Evolutionary conservation across 2,797 vertebrate species (phyloP).

Genomic region (Enteromius radiatus): DNA sequence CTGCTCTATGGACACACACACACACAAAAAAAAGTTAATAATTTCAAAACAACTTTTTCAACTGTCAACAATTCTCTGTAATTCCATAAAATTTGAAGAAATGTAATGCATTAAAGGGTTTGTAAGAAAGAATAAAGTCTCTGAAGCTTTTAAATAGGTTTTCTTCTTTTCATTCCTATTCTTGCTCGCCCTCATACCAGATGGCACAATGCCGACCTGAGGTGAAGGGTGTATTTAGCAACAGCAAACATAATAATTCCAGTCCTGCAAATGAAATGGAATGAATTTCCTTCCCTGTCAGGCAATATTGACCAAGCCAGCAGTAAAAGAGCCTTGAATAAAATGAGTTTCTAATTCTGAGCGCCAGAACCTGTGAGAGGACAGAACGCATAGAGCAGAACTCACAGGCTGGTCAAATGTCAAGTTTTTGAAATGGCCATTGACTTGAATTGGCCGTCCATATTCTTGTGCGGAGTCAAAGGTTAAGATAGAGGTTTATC

Average conservation of each 20-base stretch:
- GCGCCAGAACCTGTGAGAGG: slow-evolving; percentile 56
- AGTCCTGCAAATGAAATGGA: slow-evolving; percentile 52
- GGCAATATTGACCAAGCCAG: slow-evolving; percentile 55
- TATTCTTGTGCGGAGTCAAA: slow-evolving; percentile 67
- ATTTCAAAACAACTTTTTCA: neutral
- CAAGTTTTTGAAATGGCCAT: slow-evolving; percentile 54
- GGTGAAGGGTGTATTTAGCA: slow-evolving; percentile 49
- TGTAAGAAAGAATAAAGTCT: neutral
- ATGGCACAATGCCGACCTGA: slow-evolving; percentile 36
- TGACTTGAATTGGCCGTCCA: slow-evolving; percentile 68
- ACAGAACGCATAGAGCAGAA: slow-evolving; percentile 59
- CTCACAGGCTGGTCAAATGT: slow-evolving; percentile 48
- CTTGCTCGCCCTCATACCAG: neutral
- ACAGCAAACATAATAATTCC: slow-evolving; percentile 58
- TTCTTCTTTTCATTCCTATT: neutral
- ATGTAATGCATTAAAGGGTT: neutral
- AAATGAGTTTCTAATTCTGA: slow-evolving; percentile 61
- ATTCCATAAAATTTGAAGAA: neutral
- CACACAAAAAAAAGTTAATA: neutral
- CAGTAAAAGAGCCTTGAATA: slow-evolving; percentile 59
- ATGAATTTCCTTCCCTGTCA: slow-evolving; percentile 49
- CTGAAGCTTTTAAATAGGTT: neutral
- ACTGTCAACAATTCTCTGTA: neutral
- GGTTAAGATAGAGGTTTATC: slow-evolving; percentile 71
- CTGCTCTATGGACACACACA: too few species aligned